A percentile compares a stretch with the other conserved stretches of the same genome.
Evolutionary conservation across 2,797 vertebrate genomes (phyloP).

Genomic region (Moxostoma hubbsi): DNA sequence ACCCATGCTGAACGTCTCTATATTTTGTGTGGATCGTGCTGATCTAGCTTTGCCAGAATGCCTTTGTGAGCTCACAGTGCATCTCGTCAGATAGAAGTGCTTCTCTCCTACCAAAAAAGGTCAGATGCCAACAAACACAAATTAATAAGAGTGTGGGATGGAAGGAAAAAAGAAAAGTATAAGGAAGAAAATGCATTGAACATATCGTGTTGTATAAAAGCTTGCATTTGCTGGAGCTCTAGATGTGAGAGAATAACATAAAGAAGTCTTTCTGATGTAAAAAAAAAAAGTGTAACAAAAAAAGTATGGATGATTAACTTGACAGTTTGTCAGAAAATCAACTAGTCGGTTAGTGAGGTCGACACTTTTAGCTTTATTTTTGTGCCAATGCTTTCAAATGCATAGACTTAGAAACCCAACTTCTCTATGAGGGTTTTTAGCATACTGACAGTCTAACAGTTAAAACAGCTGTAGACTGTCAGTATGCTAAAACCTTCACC

Average conservation of each 20-base stretch:
- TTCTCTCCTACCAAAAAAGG: neutral
- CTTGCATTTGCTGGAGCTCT: neutral
- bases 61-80: neutral
- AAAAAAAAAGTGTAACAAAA: no score
- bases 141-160: constrained; percentile 10
- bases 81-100: constrained; percentile 13
- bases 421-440: no score
- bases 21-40: constrained; percentile 23
- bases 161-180: neutral
- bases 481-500: neutral
- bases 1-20: constrained; percentile 18
- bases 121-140: constrained; percentile 7
- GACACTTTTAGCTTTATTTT: neutral
- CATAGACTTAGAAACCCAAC: neutral
- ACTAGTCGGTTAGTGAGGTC: neutral
- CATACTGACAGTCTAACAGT: neutral
- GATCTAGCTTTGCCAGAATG: neutral
- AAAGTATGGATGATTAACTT: neutral
- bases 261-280: no score
- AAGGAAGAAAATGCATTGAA: no score
- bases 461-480: neutral
- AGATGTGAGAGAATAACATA: neutral
- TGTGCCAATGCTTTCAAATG: neutral
- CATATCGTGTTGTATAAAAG: neutral
- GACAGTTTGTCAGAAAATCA: neutral